Evolutionary conservation across 2,797 vertebrate genomes (phyloP).

Genomic region (Esox masquinongy): DNA sequence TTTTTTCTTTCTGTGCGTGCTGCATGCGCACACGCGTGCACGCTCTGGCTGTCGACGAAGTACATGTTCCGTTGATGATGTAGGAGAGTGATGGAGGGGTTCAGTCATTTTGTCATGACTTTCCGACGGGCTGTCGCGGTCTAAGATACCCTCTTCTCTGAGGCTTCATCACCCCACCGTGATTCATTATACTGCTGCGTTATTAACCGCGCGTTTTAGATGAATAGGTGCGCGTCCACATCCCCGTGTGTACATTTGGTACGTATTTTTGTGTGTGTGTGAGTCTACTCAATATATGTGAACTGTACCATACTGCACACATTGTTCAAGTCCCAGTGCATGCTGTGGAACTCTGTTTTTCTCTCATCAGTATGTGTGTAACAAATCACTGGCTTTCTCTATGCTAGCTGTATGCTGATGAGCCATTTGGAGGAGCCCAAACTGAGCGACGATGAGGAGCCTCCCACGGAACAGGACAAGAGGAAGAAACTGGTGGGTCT

Average conservation of each 20-base stretch:
- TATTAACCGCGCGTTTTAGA: too few relatives aligned
- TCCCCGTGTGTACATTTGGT: slow-evolving; percentile 34
- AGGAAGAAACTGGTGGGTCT: slow-evolving; percentile 89
- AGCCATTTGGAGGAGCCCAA: slow-evolving; percentile 89
- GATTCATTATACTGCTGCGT: background rate
- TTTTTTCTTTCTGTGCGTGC: slow-evolving; percentile 21
- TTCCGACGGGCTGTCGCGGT: too few relatives aligned
- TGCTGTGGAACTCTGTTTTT: background rate
- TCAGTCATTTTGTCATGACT: too few relatives aligned
- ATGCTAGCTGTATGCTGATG: slow-evolving; percentile 93
- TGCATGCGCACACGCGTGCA: slow-evolving; percentile 20
- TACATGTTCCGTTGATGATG: too few relatives aligned
- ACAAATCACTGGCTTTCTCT: slow-evolving; percentile 17
- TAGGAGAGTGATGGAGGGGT: too few relatives aligned
- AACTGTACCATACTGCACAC: too few relatives aligned
- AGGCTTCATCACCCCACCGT: background rate
- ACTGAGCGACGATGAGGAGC: slow-evolving; percentile 90
- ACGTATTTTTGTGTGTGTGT: background rate
- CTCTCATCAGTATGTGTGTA: background rate
- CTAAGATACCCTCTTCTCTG: too few relatives aligned
- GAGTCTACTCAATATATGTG: background rate
- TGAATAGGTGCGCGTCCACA: too few relatives aligned
- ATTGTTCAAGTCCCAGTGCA: too few relatives aligned
- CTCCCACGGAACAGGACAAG: slow-evolving; percentile 97
- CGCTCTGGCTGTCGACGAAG: too few relatives aligned